Conservation (phyloP, 1,140 invertebrate species). For the Polypedilum vanderplanki region DNA sequence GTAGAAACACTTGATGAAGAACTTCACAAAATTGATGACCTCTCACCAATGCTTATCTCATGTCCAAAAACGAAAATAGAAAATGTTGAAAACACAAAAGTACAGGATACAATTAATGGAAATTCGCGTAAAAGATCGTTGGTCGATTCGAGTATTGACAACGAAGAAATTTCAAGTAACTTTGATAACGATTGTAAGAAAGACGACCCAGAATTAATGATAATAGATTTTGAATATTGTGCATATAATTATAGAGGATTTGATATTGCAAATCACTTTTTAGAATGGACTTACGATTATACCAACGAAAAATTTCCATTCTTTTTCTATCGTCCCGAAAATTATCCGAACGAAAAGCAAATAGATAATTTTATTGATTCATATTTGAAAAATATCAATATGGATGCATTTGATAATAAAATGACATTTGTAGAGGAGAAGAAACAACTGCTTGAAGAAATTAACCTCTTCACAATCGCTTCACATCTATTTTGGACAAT, state of each 20-base stretch:
- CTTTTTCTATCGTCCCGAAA: constrained; percentile 59
- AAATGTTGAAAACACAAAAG: not conserved
- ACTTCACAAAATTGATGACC: not conserved
- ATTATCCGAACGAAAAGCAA: constrained; percentile 66
- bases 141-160: not conserved
- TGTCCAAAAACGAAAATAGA: constrained; percentile 8
- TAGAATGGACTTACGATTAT: constrained; percentile 93
- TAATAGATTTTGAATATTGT: constrained; percentile 92
- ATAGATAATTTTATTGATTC: constrained; percentile 55
- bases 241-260: constrained; percentile 90
- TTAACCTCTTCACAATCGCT: constrained; percentile 72
- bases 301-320: constrained; percentile 68
- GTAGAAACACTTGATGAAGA: constrained; percentile 27
- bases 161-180: constrained; percentile 8
- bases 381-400: constrained; percentile 36
- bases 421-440: constrained; percentile 47
- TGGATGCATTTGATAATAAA: constrained; percentile 35
- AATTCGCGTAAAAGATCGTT: constrained; percentile 29
- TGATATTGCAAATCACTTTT: constrained; percentile 94
- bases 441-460: constrained; percentile 62
- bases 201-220: constrained; percentile 57
- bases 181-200: constrained; percentile 34
- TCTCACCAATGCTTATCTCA: constrained; percentile 17
- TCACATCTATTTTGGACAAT: constrained; percentile 91
- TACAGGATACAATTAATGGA: constrained; percentile 24